Evolutionary conservation across 92 coral and sea anemone species (phyloP).

Genomic region (Phenganax marumi): DNA sequence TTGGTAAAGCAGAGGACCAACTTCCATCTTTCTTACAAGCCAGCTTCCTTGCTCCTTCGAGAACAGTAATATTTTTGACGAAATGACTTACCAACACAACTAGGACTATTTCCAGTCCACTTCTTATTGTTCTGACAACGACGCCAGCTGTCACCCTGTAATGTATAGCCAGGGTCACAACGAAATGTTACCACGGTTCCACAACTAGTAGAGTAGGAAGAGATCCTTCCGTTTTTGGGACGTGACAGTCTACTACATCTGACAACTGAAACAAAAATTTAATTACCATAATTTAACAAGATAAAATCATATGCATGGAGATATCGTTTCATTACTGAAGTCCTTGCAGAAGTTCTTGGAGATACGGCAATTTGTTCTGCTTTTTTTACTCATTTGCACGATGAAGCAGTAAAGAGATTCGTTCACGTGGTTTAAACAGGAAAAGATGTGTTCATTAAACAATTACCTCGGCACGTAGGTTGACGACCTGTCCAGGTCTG

Average conservation of each 20-base stretch:
- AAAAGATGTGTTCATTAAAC: neutral
- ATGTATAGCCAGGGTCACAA: neutral
- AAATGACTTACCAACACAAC: neutral
- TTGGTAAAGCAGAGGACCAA: constrained; percentile 12
- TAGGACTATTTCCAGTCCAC: neutral
- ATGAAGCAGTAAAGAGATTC: neutral
- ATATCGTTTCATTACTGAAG: too few relatives aligned
- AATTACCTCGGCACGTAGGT: neutral
- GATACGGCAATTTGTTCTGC: too few relatives aligned
- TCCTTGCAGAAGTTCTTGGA: too few relatives aligned
- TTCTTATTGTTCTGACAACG: neutral
- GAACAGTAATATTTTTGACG: neutral
- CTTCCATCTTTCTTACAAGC: constrained; percentile 6
- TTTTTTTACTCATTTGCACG: neutral
- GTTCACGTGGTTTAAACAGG: neutral
- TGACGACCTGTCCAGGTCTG: constrained; percentile 18
- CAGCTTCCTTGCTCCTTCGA: constrained; percentile 1
- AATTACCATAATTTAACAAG: neutral
- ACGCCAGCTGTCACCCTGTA: neutral
- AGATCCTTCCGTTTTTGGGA: neutral
- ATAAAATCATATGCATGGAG: neutral
- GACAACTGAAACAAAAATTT: neutral
- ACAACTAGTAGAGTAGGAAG: neutral
- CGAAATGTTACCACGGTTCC: neutral
- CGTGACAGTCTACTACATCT: neutral